A percentile compares a stretch with the other conserved stretches of the same genome.
Evolutionary conservation across 2,888 invertebrate genomes (phyloP).

Genomic region (Panopea generosa): DNA sequence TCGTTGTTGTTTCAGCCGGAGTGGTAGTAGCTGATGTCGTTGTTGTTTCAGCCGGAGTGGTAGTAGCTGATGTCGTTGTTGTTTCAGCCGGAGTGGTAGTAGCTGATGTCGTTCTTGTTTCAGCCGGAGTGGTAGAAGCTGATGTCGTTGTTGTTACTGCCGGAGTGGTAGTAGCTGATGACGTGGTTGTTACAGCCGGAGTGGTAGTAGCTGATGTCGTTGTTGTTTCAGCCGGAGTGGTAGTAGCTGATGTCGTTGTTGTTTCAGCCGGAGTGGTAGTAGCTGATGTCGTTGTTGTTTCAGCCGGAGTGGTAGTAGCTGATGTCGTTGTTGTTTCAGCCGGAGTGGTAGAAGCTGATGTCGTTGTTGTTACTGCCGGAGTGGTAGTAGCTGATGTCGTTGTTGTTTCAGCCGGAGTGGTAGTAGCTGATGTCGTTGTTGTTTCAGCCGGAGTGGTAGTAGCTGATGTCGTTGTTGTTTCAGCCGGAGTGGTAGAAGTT

Average conservation of each 20-base stretch:
- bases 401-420: slow-evolving; percentile 5
- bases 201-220: slow-evolving; percentile 5
- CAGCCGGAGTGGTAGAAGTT: background rate
- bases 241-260: background rate
- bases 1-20: too few relatives aligned
- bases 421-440: background rate
- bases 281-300: background rate
- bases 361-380: slow-evolving; percentile 8
- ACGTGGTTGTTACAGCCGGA: slow-evolving; percentile 2
- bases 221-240: slow-evolving; percentile 4
- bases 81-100: background rate
- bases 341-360: background rate
- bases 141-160: slow-evolving; percentile 12
- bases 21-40: too few relatives aligned
- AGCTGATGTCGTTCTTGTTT: slow-evolving; percentile 4
- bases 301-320: background rate
- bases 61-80: background rate
- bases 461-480: background rate
- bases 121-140: slow-evolving; percentile 1
- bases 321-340: background rate
- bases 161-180: slow-evolving; percentile 9
- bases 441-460: background rate
- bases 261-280: background rate
- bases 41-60: too few relatives aligned
- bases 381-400: slow-evolving; percentile 5